Evolutionary conservation across 2,797 vertebrate genomes (phyloP).

Genomic region (Prionace glauca): DNA sequence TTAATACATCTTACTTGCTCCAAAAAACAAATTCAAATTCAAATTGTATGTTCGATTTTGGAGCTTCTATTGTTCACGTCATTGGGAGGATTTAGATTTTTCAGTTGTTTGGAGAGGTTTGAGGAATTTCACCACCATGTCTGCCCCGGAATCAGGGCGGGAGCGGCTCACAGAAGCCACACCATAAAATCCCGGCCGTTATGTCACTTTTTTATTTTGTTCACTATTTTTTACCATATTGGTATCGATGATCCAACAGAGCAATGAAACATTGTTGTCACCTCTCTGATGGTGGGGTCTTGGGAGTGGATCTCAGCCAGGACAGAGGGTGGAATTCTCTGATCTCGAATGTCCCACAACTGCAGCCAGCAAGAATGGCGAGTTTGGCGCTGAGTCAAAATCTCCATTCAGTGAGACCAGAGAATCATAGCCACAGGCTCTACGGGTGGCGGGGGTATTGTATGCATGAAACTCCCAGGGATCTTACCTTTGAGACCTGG

Average conservation of each 20-base stretch:
- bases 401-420: too few species aligned
- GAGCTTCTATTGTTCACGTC: background rate
- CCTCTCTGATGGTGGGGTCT: too few species aligned
- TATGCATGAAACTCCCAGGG: background rate
- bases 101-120: background rate
- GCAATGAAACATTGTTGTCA: background rate
- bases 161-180: too few species aligned
- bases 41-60: background rate
- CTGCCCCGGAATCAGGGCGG: too few species aligned
- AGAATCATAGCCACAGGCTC: background rate
- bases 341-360: too few species aligned
- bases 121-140: too few species aligned
- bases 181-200: too few species aligned
- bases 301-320: background rate
- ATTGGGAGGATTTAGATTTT: background rate
- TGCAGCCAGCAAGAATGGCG: too few species aligned
- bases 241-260: background rate
- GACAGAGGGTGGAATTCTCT: background rate
- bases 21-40: too few species aligned
- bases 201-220: background rate
- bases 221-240: background rate
- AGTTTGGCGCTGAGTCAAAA: too few species aligned
- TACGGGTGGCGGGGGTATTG: background rate
- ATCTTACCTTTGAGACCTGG: constrained; percentile 60
- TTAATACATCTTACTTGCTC: too few species aligned